Evolutionary conservation across 92 coral and sea anemone genomes (phyloP).

Genomic region (Palythoa caribaeorum): DNA sequence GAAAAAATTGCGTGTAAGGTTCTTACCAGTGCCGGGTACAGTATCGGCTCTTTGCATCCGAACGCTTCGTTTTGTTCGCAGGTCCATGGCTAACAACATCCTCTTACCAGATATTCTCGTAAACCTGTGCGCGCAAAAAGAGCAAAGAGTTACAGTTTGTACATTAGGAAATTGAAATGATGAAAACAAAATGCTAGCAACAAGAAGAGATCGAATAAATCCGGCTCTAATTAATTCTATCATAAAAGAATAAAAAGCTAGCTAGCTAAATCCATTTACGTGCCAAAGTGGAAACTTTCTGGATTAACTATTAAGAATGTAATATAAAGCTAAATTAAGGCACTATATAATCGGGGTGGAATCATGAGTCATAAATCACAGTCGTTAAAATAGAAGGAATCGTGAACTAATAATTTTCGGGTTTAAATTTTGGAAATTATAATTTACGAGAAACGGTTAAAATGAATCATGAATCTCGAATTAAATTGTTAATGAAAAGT

Average conservation of each 20-base stretch:
- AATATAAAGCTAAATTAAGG: not conserved
- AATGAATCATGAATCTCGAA: too few relatives aligned
- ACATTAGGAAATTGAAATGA: not conserved
- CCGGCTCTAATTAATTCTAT: too few relatives aligned
- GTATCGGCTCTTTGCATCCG: constrained; percentile 42
- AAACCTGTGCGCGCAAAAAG: not conserved
- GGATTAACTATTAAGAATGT: not conserved
- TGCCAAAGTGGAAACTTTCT: not conserved
- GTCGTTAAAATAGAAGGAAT: too few relatives aligned
- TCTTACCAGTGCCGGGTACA: constrained; percentile 36
- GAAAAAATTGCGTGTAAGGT: not conserved
- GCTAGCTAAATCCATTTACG: too few relatives aligned
- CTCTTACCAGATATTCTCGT: constrained; percentile 6
- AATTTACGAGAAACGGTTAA: too few relatives aligned
- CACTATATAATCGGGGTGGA: too few relatives aligned
- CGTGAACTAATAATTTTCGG: too few relatives aligned
- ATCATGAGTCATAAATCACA: too few relatives aligned
- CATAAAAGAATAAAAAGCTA: too few relatives aligned
- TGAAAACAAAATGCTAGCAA: not conserved
- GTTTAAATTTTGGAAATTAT: too few relatives aligned
- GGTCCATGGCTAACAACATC: constrained; percentile 36
- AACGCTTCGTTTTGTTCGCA: constrained; percentile 31
- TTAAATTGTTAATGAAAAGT: too few relatives aligned
- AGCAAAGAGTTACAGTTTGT: not conserved
- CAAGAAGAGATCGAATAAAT: not conserved